Conservation (phyloP, 2,797 vertebrate genomes). For the Ara ararauna region DNA sequence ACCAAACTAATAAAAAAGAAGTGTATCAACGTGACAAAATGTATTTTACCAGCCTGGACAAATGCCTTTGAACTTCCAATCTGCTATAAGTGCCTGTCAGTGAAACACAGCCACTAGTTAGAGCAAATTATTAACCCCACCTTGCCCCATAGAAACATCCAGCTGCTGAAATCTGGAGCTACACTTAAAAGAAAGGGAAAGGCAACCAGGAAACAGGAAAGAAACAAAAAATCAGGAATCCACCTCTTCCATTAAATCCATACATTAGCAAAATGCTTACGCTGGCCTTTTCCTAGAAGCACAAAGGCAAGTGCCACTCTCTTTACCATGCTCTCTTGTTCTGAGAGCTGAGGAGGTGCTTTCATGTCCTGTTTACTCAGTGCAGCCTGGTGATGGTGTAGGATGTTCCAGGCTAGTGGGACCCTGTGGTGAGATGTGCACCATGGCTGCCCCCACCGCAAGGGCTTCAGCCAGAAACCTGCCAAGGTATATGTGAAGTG, state of each 20-base stretch:
- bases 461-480: neutral
- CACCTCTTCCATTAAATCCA: neutral
- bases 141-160: neutral
- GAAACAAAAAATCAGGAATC: neutral
- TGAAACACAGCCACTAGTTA: neutral
- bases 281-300: neutral
- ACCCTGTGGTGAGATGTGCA: neutral
- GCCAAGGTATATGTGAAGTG: neutral
- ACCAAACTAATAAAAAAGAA: neutral
- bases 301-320: neutral
- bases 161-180: neutral
- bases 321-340: neutral
- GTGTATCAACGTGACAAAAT: neutral
- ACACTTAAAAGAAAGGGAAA: neutral
- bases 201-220: neutral
- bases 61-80: neutral
- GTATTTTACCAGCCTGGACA: neutral
- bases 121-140: neutral
- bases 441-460: fast-evolving
- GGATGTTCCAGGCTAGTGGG: neutral
- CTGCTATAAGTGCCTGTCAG: neutral
- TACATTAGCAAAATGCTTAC: neutral
- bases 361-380: neutral
- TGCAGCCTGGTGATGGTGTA: too few species aligned
- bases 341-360: neutral